Evolutionary conservation across 1,140 invertebrate genomes (phyloP).

Genomic region (Andrena cerasifolii): DNA sequence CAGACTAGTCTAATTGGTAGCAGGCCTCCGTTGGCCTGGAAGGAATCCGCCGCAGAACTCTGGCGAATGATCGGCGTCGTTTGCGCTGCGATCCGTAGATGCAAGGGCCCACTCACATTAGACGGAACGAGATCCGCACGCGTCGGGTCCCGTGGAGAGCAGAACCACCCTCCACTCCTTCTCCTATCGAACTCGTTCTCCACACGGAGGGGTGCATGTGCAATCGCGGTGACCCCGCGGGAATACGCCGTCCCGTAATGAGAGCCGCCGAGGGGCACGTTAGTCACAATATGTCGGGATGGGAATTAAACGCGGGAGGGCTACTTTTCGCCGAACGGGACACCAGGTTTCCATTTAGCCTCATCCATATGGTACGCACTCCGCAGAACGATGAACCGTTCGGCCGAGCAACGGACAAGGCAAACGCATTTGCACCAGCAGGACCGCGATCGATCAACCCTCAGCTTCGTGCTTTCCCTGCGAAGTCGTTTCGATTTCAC

Average conservation of each 20-base stretch:
- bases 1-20: conserved; percentile 4
- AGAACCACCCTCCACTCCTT: conserved; percentile 32
- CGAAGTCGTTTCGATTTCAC: conserved; percentile 23
- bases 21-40: not conserved
- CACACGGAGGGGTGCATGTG: not conserved
- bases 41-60: not conserved
- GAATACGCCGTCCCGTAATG: conserved; percentile 49
- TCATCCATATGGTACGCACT: conserved; percentile 19
- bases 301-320: conserved; percentile 31
- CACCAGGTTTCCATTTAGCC: not conserved
- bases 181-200: conserved; percentile 1
- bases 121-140: conserved; percentile 40
- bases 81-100: not conserved
- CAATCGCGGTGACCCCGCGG: not conserved
- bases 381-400: not conserved
- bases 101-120: not conserved
- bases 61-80: not conserved
- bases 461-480: conserved; percentile 1
- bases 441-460: conserved; percentile 22
- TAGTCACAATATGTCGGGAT: conserved; percentile 45
- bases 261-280: conserved; percentile 29
- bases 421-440: not conserved
- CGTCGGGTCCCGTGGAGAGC: conserved; percentile 3
- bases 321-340: not conserved
- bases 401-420: too few relatives aligned